Conservation (phyloP, 2,888 invertebrate species). For the Chrysolina oricalcia region DNA sequence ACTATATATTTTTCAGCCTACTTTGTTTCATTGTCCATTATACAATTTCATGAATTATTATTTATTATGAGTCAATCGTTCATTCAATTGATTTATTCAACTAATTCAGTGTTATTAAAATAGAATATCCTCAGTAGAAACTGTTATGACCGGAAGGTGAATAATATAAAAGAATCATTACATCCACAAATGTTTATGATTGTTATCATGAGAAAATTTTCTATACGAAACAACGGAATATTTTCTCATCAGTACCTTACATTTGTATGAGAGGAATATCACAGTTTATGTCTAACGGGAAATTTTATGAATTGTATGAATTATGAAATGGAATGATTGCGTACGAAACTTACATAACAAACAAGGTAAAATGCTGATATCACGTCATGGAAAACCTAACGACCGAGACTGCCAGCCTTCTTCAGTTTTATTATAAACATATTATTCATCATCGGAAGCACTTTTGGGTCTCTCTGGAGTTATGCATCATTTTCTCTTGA, state of each 20-base stretch:
- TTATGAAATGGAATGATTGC: not conserved
- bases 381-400: no score
- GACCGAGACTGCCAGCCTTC: no score
- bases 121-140: not conserved
- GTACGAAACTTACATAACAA: no score
- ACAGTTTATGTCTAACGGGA: not conserved
- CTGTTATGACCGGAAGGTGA: not conserved
- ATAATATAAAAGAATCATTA: not conserved
- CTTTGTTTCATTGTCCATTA: no score
- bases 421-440: no score
- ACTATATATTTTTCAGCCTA: no score
- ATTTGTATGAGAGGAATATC: not conserved
- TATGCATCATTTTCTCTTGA: no score
- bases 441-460: no score
- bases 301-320: not conserved
- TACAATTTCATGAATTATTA: no score
- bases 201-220: conserved; percentile 3
- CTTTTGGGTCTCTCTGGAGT: no score
- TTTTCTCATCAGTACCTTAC: not conserved
- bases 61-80: no score
- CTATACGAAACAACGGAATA: not conserved
- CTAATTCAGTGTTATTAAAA: not conserved
- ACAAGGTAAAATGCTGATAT: no score
- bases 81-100: not conserved
- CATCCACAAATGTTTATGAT: not conserved